Evolutionary conservation across 2,113 vertebrate genomes (phyloP).

Genomic region (Dicerorhinus sumatrensis): DNA sequence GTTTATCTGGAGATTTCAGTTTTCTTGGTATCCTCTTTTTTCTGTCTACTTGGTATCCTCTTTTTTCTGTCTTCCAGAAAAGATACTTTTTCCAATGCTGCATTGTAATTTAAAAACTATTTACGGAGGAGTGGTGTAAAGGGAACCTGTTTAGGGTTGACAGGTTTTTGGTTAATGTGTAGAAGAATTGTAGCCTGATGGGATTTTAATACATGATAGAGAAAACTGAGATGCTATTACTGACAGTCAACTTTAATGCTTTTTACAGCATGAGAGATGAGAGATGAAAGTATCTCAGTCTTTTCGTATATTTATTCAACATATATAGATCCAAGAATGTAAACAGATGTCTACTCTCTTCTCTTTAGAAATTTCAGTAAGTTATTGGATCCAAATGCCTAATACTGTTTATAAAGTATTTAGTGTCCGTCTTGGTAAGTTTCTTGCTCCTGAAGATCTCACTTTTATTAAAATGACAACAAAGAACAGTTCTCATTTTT

Average conservation of each 20-base stretch:
- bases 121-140: not conserved
- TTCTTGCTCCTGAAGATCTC: not conserved
- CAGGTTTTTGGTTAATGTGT: not conserved
- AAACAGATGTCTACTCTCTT: not conserved
- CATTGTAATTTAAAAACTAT: not conserved
- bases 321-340: not conserved
- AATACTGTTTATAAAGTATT: not conserved
- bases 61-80: not conserved
- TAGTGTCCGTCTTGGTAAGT: not conserved
- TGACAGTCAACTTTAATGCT: not conserved
- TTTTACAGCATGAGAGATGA: not conserved
- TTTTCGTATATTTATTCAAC: not conserved
- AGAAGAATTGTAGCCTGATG: not conserved
- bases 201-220: not conserved
- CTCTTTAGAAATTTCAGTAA: not conserved
- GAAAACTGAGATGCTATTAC: not conserved
- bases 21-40: too few relatives aligned
- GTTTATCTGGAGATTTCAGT: not conserved
- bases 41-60: not conserved
- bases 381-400: not conserved
- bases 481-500: not conserved
- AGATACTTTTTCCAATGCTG: not conserved
- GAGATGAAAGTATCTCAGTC: not conserved
- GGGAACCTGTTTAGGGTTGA: not conserved
- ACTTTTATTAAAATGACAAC: not conserved